Evolutionary conservation across 2,888 invertebrate genomes (phyloP).

Genomic region (Molanna angustata): DNA sequence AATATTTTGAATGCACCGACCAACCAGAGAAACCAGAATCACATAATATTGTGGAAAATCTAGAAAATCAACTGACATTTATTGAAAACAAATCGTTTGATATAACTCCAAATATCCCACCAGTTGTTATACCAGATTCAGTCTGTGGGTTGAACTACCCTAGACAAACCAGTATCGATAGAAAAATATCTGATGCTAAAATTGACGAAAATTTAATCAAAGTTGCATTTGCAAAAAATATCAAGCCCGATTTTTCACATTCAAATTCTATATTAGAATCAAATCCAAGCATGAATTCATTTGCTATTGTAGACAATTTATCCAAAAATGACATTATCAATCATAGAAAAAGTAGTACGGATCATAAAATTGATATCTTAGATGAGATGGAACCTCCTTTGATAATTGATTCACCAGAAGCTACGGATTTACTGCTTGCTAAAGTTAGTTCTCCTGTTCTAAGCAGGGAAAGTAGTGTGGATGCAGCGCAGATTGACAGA

Average conservation of each 20-base stretch:
- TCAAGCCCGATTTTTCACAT: slow-evolving; percentile 19
- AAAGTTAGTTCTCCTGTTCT: slow-evolving; percentile 13
- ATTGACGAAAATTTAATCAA: slow-evolving; percentile 30
- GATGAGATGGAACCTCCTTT: slow-evolving; percentile 53
- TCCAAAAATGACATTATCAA: slow-evolving; percentile 8
- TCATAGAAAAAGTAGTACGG: slow-evolving; percentile 46
- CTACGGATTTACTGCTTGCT: slow-evolving; percentile 3
- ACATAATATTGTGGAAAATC: slow-evolving; percentile 43
- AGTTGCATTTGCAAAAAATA: slow-evolving; percentile 29
- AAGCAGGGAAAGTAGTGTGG: slow-evolving; percentile 25
- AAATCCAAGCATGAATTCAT: background rate
- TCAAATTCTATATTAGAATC: background rate
- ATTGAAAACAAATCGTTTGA: slow-evolving; percentile 41
- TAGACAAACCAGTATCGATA: slow-evolving; percentile 22
- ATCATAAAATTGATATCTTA: slow-evolving; percentile 53
- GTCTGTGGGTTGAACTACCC: slow-evolving; percentile 13
- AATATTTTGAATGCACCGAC: slow-evolving; percentile 52
- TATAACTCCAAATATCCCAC: slow-evolving; percentile 35
- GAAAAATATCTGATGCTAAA: slow-evolving; percentile 28
- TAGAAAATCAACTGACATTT: slow-evolving; percentile 42
- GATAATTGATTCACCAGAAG: slow-evolving; percentile 47
- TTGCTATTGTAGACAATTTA: slow-evolving; percentile 1
- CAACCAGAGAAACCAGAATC: slow-evolving; percentile 39
- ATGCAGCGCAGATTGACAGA: slow-evolving; percentile 12
- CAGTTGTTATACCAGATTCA: slow-evolving; percentile 19